Evolutionary conservation across 2,797 vertebrate species (phyloP).

Genomic region (Malacoctenus gilli): DNA sequence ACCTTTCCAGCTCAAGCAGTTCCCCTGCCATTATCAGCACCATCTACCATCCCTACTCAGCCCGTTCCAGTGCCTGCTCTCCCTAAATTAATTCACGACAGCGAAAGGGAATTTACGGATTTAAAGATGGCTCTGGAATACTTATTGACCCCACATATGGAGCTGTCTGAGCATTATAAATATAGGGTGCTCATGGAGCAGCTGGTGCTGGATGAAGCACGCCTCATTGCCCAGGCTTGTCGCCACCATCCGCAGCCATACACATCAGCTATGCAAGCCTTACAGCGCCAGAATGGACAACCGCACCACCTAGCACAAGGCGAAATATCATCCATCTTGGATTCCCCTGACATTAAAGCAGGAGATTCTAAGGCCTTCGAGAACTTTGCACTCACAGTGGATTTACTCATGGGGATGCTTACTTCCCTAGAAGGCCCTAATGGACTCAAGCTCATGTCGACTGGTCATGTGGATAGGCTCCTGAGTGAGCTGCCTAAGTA

Average conservation of each 20-base stretch:
- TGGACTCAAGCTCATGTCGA: conserved; percentile 6
- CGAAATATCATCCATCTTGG: conserved; percentile 12
- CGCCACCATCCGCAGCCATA: conserved; percentile 14
- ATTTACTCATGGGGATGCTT: not conserved
- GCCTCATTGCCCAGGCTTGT: conserved; percentile 21
- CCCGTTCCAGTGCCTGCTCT: conserved; percentile 23
- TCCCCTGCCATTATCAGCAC: too few species aligned
- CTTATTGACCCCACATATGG: conserved; percentile 5
- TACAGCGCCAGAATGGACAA: conserved; percentile 36
- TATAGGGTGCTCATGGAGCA: conserved; percentile 13
- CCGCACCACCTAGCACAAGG: conserved; percentile 28
- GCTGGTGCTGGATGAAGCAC: conserved; percentile 17
- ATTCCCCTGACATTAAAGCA: not conserved
- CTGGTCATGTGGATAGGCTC: not conserved
- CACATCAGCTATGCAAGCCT: conserved; percentile 24
- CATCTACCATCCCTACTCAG: too few species aligned
- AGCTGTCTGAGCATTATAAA: conserved; percentile 26
- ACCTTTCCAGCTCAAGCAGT: too few species aligned
- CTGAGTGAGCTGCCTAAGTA: not conserved
- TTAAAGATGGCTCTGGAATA: conserved; percentile 29
- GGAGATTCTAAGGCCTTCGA: conserved; percentile 5
- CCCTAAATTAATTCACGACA: conserved; percentile 10
- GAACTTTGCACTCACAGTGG: too few species aligned
- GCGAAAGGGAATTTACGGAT: conserved; percentile 21
- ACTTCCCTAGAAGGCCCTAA: not conserved